A percentile compares a stretch with the other conserved stretches of the same genome.
phyloP scores from a whole-genome alignment of 2,113 vertebrate genomes.

The Atherinomorus stipes region DNA sequence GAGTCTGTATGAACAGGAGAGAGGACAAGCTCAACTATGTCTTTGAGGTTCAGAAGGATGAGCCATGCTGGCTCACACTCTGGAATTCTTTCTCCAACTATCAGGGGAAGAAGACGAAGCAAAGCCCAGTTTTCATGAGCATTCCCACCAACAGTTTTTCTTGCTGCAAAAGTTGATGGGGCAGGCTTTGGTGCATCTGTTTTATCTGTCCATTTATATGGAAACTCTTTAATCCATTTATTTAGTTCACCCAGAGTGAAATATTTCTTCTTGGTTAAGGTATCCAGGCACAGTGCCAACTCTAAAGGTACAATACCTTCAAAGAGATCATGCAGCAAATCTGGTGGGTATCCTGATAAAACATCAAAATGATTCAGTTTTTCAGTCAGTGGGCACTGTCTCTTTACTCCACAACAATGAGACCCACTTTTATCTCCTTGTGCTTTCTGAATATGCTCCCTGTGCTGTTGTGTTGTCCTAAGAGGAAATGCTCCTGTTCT shows the following conservation, averaged over 20 bases:
- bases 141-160: background rate
- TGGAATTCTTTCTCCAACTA: background rate
- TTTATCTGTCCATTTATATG: background rate
- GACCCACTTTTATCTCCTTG: background rate
- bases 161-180: background rate
- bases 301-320: conserved; percentile 1
- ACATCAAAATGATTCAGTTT: background rate
- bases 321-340: background rate
- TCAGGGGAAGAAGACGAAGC: background rate
- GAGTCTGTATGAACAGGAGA: conserved; percentile 8
- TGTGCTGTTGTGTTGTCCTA: no score
- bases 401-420: conserved; percentile 2
- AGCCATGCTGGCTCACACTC: conserved; percentile 21
- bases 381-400: background rate
- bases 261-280: background rate
- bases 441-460: background rate
- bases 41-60: background rate
- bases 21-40: conserved; percentile 29
- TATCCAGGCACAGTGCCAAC: background rate
- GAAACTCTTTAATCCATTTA: background rate
- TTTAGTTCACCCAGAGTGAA: background rate
- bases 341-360: conserved; percentile 2
- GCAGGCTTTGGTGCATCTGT: background rate
- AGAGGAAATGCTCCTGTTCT: no score
- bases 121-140: background rate